These are phyloP conservation scores for Theristicus caerulescens DNA, from an alignment of 2,113 vertebrate species.

Conservation along the genomic window DNA sequence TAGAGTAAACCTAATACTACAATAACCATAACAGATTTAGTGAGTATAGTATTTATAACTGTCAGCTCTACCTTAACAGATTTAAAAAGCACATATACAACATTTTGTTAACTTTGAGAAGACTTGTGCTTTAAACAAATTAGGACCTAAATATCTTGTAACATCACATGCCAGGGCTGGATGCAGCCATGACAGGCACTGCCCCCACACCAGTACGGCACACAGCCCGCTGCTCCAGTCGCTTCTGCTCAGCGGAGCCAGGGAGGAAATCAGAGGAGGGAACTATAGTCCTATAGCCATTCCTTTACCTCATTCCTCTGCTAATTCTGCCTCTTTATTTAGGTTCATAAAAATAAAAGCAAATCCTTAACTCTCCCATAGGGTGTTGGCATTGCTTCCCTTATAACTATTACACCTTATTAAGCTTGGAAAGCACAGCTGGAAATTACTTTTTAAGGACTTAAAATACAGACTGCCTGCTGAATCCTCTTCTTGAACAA, in stretches of 20 bases:
- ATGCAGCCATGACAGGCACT: neutral
- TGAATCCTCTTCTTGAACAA: slow-evolving; percentile 1
- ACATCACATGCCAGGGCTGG: neutral
- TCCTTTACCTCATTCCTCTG: neutral
- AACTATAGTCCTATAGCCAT: neutral
- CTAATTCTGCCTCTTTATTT: neutral
- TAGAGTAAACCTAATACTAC: neutral
- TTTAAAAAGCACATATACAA: neutral
- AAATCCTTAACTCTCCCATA: neutral
- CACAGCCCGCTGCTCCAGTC: neutral
- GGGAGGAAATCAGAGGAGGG: neutral
- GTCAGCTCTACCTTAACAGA: neutral
- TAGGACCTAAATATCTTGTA: neutral
- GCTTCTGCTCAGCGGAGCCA: neutral
- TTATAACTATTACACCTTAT: neutral
- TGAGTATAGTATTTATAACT: neutral
- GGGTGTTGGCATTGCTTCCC: neutral
- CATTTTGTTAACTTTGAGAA: neutral
- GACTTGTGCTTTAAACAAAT: neutral
- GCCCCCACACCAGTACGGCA: neutral
- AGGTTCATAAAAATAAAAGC: neutral
- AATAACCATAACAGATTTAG: neutral
- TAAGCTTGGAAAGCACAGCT: neutral
- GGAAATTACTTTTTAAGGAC: slow-evolving; percentile 2
- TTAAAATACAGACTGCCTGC: slow-evolving; percentile 20